Evolutionary conservation across 1,140 invertebrate species (phyloP), one percentile per base, ranked within the genome.

Genomic region (Bombus sylvicola): DNA sequence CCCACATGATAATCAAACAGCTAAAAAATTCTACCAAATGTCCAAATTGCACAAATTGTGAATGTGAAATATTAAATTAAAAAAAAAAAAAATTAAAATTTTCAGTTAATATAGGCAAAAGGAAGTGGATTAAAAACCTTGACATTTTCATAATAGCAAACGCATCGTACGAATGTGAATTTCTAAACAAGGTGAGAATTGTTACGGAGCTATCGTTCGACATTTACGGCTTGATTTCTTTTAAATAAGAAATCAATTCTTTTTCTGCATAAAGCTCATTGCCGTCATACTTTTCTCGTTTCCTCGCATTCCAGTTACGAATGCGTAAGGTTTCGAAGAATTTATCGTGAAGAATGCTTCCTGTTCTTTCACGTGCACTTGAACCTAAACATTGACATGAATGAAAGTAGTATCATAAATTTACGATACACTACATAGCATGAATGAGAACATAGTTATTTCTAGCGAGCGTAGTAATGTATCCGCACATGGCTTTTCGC

Each of bases 371-470:
- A 25, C 9, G 31, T 18, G 5, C 0, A 2, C 31, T 34, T 66
- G 37, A 57, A 22, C 3, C 28, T 43, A 8, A 31, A 6, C 41
- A 18, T 31, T 3, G 5, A 41, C 31, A 39, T 37, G 72, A 68
- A 76, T 77, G 73, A 83, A 69, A 76, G 31, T 57, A 31, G 28
- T 34, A 9, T 31, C 15, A 37, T 37, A 34, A 43, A 62, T 34
- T 15, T 22, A 68, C 72, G 18, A 62, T 31, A 28, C 4, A 2
- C 10, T 59, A 81, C 6, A 15, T 62, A 57, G 43, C n/a, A 64
- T 31, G 75, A 78, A 78, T 78, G 75, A 78, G 75, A 64, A 6
- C 57, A 78, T 31, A 64, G 18, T 18, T 78, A 78, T 78, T 78
- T 41, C 15, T 64, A 66, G 59, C 8, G 28, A 62, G 12, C 22